Conservation (phyloP, 64 coral and sea anemone genomes). For the Hydrozoanthus tunicans region DNA sequence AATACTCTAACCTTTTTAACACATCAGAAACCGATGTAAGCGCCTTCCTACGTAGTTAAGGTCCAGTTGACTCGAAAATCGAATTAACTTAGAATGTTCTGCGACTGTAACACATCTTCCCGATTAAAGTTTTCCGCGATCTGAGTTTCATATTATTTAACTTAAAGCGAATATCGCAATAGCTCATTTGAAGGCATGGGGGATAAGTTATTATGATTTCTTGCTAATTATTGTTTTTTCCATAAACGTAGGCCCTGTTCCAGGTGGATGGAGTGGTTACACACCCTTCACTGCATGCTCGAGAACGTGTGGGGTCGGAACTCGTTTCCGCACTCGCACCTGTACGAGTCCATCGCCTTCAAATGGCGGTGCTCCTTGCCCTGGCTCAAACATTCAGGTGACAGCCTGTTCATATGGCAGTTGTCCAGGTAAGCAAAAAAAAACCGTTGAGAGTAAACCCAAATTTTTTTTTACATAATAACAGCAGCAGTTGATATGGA, state of each 20-base stretch:
- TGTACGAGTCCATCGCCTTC: constrained; percentile 14
- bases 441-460: background rate
- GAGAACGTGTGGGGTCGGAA: background rate
- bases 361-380: constrained; percentile 44
- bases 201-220: background rate
- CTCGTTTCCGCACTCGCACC: background rate
- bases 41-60: too few species aligned
- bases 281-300: background rate
- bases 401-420: background rate
- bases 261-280: background rate
- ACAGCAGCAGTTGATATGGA: too few species aligned
- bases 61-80: too few species aligned
- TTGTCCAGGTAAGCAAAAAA: background rate
- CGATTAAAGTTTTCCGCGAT: too few species aligned
- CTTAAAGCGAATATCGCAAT: background rate
- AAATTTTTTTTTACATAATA: too few species aligned
- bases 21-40: too few species aligned
- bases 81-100: too few species aligned
- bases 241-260: background rate
- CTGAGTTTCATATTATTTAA: too few species aligned
- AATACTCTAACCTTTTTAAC: too few species aligned
- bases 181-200: too few species aligned
- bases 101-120: too few species aligned
- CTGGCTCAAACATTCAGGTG: background rate
- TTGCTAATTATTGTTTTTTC: background rate